A percentile compares a stretch with the other conserved stretches of the same genome.
Conservation (phyloP, 1,140 invertebrate genomes). For the Neodiprion lecontei region DNA sequence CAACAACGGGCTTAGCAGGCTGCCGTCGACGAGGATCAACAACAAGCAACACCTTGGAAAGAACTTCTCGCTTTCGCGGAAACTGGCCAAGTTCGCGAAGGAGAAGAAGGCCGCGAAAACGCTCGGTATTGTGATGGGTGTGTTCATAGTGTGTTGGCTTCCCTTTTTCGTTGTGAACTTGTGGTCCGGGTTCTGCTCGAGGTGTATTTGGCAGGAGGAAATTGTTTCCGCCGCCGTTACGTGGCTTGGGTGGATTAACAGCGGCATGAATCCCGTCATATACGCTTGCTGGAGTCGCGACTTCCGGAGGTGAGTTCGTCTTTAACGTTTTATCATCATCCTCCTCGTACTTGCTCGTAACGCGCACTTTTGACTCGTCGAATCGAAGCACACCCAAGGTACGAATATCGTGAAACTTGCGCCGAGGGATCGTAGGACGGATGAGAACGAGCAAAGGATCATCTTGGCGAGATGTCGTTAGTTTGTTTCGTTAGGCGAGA, state of each 20-base stretch:
- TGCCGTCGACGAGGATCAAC: constrained; percentile 61
- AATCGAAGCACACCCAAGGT: neutral
- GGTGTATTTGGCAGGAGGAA: constrained; percentile 87
- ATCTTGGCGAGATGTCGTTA: neutral
- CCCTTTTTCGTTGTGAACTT: constrained; percentile 98
- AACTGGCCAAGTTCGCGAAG: constrained; percentile 90
- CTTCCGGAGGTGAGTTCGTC: constrained; percentile 83
- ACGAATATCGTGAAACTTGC: neutral
- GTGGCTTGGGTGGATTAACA: constrained; percentile 99
- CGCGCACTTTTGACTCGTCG: neutral
- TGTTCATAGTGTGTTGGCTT: constrained; percentile 97
- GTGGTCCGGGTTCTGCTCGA: constrained; percentile 86
- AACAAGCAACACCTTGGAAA: constrained; percentile 68
- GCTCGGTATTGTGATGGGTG: constrained; percentile 95
- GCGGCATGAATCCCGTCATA: constrained; percentile 96
- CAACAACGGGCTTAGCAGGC: constrained; percentile 75
- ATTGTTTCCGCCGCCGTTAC: constrained; percentile 93
- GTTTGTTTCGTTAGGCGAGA: neutral
- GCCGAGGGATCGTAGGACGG: too few species aligned
- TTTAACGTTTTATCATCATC: neutral
- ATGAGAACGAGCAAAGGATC: too few species aligned
- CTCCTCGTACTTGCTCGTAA: neutral
- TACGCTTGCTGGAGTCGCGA: constrained; percentile 97
- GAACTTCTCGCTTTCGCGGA: constrained; percentile 88
- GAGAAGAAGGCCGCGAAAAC: constrained; percentile 97